phyloP scores from a whole-genome alignment of 2,888 invertebrate species.

The Eupelmus urozonus region DNA sequence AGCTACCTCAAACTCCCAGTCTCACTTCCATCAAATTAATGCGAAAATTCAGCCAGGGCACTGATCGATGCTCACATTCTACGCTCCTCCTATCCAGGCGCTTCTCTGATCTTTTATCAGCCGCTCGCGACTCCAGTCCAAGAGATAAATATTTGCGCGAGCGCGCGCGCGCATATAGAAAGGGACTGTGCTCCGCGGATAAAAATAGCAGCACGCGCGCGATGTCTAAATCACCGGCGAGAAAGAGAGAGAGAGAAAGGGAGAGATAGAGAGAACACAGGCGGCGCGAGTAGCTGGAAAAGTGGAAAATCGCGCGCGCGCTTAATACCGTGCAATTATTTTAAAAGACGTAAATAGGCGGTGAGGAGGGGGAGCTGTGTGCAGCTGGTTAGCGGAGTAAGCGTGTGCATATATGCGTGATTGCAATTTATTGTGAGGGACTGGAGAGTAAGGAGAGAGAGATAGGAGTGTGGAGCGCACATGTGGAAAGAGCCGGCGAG shows the following conservation, averaged over 20 bases:
- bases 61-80: too few relatives aligned
- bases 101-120: too few relatives aligned
- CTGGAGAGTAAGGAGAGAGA: conserved; percentile 6
- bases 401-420: conserved; percentile 5
- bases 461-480: neutral
- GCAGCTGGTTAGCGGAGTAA: too few relatives aligned
- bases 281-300: neutral
- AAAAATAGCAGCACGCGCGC: neutral
- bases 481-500: neutral
- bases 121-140: too few relatives aligned
- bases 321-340: conserved; percentile 24
- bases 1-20: too few relatives aligned
- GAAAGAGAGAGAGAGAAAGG: conserved; percentile 34
- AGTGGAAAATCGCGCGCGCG: conserved; percentile 9
- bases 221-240: neutral
- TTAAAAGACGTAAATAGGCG: conserved; percentile 31
- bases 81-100: too few relatives aligned
- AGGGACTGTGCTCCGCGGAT: neutral
- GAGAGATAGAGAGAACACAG: neutral
- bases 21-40: too few relatives aligned
- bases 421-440: conserved; percentile 34
- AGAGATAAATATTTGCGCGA: too few relatives aligned
- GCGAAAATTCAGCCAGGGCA: too few relatives aligned
- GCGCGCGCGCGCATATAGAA: neutral
- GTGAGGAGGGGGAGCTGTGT: too few relatives aligned